Evolutionary conservation across 2,888 invertebrate genomes (phyloP), one percentile per base, ranked within the genome.

Genomic region (Maniola hyperantus): DNA sequence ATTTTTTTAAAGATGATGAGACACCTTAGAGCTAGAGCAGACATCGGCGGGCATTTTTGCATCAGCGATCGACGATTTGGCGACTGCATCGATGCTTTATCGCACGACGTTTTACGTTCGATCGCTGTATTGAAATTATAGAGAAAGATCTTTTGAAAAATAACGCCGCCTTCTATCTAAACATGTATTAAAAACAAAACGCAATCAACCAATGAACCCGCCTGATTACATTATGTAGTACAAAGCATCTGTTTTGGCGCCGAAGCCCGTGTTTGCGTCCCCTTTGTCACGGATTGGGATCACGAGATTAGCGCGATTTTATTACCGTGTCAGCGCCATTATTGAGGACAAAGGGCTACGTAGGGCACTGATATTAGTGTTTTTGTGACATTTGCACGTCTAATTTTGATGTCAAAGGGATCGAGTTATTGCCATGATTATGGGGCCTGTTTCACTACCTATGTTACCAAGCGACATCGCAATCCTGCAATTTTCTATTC

Each of bases 271-370:
- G 54, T 63, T 46, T 46, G 63, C n/a, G 63, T 10, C 54, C 63
- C 62, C 63, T 54, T 63, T 63, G 63, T 63, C 34, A 46, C 44
- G 54, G 26, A 54, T 63, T n/a, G 55, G 63, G 63, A 55, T 63
- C 63, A 63, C 54, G 55, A 20, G 55, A 63, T 63, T 63, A 63
- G 63, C 63, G 46, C 63, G 63, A 46, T 63, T 63, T 63, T 46
- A 63, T 63, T 63, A 63, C 34, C 63, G 54, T 63, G 63, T 63
- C 63, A 46, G 54, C 63, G 55, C 54, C 54, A 55, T 63, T 63
- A 63, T 46, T 18, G 54, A 33, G 55, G 33, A 63, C 63, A 63
- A 63, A 63, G 63, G 53, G 51, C 42, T 50, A 36, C 61, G 8
- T 34, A 48, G 8, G 36, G 18, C 51, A 26, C 46, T 11, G 63